Conservation (phyloP, 2,113 vertebrate species). For the Argyrosomus japonicus region DNA sequence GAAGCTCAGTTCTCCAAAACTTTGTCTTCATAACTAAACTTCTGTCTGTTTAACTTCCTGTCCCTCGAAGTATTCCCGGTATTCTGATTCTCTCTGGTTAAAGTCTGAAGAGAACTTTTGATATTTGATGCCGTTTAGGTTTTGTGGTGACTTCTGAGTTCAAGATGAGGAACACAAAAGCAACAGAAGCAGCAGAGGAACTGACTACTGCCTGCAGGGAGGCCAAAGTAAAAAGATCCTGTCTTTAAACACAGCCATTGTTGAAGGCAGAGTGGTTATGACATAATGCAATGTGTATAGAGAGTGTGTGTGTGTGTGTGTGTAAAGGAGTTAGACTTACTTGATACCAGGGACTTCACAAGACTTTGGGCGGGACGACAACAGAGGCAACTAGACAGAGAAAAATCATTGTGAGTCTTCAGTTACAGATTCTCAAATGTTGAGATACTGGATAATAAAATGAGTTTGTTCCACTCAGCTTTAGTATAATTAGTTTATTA, state of each 20-base stretch:
- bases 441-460: not conserved
- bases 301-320: not conserved
- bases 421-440: not conserved
- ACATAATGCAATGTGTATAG: not conserved
- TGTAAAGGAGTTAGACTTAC: constrained; percentile 79
- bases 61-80: no score
- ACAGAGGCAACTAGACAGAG: constrained; percentile 83
- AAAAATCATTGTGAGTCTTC: not conserved
- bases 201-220: not conserved
- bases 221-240: not conserved
- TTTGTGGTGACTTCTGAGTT: not conserved
- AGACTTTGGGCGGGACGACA: constrained; percentile 91
- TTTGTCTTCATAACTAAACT: not conserved
- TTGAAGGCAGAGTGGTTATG: not conserved
- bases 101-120: not conserved
- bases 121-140: not conserved
- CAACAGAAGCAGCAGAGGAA: not conserved
- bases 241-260: not conserved
- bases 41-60: no score
- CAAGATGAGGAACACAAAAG: not conserved
- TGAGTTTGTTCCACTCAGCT: not conserved
- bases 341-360: constrained; percentile 96
- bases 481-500: no score
- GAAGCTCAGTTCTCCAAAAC: not conserved
- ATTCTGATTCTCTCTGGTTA: not conserved